These are phyloP conservation scores for Cochlearius cochlearius DNA, from an alignment of 2,113 vertebrate genomes.

Conservation along the genomic window DNA sequence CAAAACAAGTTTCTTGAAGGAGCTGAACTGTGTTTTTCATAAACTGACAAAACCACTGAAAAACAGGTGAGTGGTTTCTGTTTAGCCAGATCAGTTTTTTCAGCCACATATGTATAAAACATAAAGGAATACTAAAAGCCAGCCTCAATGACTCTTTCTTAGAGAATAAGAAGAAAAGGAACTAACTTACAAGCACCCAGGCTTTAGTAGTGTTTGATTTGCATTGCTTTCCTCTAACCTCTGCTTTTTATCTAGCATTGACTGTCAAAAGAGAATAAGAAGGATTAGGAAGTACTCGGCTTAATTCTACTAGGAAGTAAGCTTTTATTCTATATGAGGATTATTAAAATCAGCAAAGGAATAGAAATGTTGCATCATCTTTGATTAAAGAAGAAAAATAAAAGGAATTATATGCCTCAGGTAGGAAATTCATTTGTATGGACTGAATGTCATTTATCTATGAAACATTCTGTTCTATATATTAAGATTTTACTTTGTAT, in stretches of 20 bases:
- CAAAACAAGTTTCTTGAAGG: background rate
- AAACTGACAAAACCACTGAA: background rate
- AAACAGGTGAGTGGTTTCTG: background rate
- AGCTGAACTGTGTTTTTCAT: background rate
- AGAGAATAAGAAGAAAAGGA: background rate
- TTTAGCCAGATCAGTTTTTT: background rate
- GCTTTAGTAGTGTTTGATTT: background rate
- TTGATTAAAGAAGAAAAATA: background rate
- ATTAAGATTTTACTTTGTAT: background rate
- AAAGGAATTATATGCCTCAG: background rate
- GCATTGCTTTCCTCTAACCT: background rate
- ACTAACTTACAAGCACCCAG: background rate
- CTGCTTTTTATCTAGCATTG: background rate
- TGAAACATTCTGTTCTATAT: background rate
- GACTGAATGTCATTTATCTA: background rate
- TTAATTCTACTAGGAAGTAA: background rate
- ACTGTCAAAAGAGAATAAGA: background rate
- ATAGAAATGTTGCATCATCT: background rate
- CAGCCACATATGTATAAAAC: background rate
- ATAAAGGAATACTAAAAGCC: background rate
- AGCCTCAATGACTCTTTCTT: background rate
- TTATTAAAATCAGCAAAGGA: background rate
- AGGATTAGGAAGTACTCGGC: background rate
- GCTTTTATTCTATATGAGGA: background rate
- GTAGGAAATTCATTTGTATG: background rate